phyloP scores from a whole-genome alignment of 2,113 vertebrate genomes.

The Nettapus auritus region DNA sequence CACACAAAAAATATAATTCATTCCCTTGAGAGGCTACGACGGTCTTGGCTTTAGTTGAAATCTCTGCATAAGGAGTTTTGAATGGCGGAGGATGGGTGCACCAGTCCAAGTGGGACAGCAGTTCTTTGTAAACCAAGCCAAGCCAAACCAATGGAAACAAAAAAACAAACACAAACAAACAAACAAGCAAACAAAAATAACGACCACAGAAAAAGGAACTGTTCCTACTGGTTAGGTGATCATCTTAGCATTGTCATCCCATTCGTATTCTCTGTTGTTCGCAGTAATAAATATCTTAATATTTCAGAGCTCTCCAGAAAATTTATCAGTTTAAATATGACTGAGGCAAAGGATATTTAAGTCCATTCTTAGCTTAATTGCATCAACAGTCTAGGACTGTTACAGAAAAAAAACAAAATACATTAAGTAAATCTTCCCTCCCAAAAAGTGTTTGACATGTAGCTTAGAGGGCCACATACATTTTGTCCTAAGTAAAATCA shows the following conservation, averaged over 20 bases:
- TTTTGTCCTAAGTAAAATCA: background rate
- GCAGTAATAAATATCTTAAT: background rate
- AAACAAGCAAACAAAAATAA: too few species aligned
- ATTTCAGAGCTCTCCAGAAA: background rate
- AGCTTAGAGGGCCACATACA: background rate
- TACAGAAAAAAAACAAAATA: background rate
- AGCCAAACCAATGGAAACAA: background rate
- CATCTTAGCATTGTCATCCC: background rate
- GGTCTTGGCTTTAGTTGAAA: background rate
- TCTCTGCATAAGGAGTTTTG: background rate
- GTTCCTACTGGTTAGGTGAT: background rate
- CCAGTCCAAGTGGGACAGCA: background rate
- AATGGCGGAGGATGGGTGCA: background rate
- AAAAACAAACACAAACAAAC: too few species aligned
- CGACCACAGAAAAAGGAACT: background rate
- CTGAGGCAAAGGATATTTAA: background rate
- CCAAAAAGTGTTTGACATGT: background rate
- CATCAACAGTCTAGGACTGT: background rate
- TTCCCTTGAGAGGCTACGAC: background rate
- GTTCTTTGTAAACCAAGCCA: background rate
- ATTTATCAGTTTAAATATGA: background rate
- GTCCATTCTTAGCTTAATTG: background rate
- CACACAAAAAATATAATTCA: background rate
- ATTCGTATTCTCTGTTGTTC: background rate
- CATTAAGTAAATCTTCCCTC: background rate